Base-by-base conservation (phyloP, 2,888 invertebrate genomes). In the Meloe dianella region DNA sequence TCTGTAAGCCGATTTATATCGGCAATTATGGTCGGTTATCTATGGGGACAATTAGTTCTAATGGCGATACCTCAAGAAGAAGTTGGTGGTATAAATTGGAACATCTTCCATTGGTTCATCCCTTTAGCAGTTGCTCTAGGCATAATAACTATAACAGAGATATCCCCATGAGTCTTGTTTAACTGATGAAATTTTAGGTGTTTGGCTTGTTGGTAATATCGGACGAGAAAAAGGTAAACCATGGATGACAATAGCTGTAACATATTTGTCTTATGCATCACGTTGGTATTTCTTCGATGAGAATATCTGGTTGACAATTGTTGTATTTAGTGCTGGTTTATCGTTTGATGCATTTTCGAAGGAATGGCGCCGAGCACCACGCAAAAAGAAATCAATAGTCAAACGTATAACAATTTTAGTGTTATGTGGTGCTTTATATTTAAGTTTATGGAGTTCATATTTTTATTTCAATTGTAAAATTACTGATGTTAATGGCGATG, bases 161-260 rank as follows among this genome's bases (percentile, higher is more conserved):
- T n/a, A 32, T 60, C 24, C 17, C 14, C 12, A 27, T 24, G 29
- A 60, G n/a, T n/a, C n/a, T n/a, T n/a, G n/a, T n/a, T n/a, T n/a
- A n/a, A n/a, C n/a, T 64, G 63, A 63, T 30, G 71, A 61, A 74
- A 73, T 73, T 79, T 22, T 81, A 95, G 97, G 96, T 75, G 93
- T 96, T 0, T 94, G 95, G 91, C 86, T 91, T 0, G 94, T 96
- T 9, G 96, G 96, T 29, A 97, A 97, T 79, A 91, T 97, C 70
- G 97, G 97, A 0, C 87, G 91, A 1, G 92, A 96, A 79, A 85
- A 88, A 75, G 96, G 96, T 1, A 84, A 87, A 0, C 85, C 94
- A 3, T 90, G 89, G 85, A 87, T 89, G 80, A 88, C 94, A 0
- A 79, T 95, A 0, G 61, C 89, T 0, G 90, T 89, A 0, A 90